These are phyloP conservation scores for Acanthosepion lycidas DNA, from an alignment of 2,888 invertebrate species.

Conservation along the genomic window DNA sequence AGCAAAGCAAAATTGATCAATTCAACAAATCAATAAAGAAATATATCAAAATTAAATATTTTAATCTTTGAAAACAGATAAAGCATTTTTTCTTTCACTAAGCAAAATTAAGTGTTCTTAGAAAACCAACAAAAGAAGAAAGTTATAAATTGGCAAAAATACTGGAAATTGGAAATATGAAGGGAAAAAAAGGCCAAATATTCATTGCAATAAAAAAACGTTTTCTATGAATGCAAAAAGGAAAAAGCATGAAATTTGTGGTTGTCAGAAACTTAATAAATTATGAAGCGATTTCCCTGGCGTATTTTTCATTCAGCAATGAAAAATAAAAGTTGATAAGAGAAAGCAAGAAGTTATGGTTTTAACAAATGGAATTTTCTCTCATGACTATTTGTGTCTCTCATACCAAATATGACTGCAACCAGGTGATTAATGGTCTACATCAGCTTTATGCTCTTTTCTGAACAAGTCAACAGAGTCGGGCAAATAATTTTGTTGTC, in stretches of 20 bases:
- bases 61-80: not conserved
- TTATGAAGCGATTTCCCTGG: not conserved
- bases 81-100: not conserved
- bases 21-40: not conserved
- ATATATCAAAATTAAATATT: not conserved
- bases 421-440: not conserved
- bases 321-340: not conserved
- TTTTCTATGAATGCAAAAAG: too few species aligned
- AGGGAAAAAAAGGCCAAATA: not conserved
- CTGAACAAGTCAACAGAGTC: not conserved
- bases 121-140: too few species aligned
- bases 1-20: not conserved
- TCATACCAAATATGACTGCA: not conserved
- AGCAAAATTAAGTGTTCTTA: too few species aligned
- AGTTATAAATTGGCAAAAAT: too few species aligned
- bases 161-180: not conserved
- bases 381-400: not conserved
- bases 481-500: not conserved
- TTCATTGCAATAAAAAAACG: not conserved
- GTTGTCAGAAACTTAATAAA: slow-evolving; percentile 33
- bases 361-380: not conserved
- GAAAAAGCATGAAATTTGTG: not conserved
- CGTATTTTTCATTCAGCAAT: not conserved
- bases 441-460: slow-evolving; percentile 33
- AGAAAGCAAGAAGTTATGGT: not conserved